Conservation (phyloP, 1,140 invertebrate genomes). For the Drosophila littoralis region DNA sequence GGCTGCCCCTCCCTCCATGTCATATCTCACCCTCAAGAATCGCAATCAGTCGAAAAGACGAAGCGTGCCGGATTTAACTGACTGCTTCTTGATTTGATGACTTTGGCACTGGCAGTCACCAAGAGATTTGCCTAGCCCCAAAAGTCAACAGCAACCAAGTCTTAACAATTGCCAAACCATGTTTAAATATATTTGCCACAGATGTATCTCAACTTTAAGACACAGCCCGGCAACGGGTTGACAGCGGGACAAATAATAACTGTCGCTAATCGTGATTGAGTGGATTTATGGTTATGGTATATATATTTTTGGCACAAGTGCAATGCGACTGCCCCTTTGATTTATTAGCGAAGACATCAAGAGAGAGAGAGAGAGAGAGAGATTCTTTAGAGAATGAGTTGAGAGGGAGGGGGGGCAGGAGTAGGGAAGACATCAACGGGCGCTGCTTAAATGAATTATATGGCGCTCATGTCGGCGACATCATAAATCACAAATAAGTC, state of each 20-base stretch:
- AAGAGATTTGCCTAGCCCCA: constrained; percentile 37
- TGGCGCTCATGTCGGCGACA: constrained; percentile 25
- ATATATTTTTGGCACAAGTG: constrained; percentile 19
- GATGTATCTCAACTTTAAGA: constrained; percentile 7
- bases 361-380: background rate
- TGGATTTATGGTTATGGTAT: constrained; percentile 31
- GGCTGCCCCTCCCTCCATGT: background rate
- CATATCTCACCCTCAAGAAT: constrained; percentile 12
- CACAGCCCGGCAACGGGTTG: constrained; percentile 23
- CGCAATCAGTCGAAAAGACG: constrained; percentile 46
- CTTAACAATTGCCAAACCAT: background rate
- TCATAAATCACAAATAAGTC: constrained; percentile 45
- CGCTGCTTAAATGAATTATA: constrained; percentile 43
- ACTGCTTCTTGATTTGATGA: constrained; percentile 57
- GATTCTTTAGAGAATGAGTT: constrained; percentile 1
- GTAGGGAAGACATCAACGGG: constrained; percentile 11
- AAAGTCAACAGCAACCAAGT: constrained; percentile 7
- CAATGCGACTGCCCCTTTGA: constrained; percentile 31
- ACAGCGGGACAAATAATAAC: constrained; percentile 40
- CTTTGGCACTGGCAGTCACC: constrained; percentile 44
- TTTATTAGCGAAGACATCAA: constrained; percentile 33
- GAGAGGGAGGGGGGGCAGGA: background rate
- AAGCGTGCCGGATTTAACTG: constrained; percentile 48
- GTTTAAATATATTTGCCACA: background rate
- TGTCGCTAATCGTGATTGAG: constrained; percentile 51